A percentile compares a stretch with the other conserved stretches of the same genome.
Conservation (phyloP, 2,888 invertebrate genomes). For the Tipula confusa region DNA sequence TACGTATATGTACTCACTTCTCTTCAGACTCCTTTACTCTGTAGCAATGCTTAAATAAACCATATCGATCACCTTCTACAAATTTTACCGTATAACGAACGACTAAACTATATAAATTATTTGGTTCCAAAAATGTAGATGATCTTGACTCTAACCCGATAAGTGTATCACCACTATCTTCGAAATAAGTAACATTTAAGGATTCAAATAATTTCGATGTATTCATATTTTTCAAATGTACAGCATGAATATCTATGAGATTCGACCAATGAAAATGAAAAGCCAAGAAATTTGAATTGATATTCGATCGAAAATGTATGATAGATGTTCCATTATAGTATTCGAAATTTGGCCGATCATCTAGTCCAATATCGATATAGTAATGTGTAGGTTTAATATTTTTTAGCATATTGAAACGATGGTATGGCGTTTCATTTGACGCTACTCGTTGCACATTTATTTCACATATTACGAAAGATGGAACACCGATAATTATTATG, state of each 20-base stretch:
- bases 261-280: not conserved
- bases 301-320: not conserved
- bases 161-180: not conserved
- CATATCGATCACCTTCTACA: not conserved
- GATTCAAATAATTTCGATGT: not conserved
- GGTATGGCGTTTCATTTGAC: not conserved
- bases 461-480: not conserved
- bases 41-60: not conserved
- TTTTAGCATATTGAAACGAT: not conserved
- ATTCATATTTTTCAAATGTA: not conserved
- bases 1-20: no score
- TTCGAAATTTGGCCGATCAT: not conserved
- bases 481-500: not conserved
- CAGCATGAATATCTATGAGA: not conserved
- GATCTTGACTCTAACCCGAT: not conserved
- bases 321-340: not conserved
- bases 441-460: not conserved
- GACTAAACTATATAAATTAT: not conserved
- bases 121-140: not conserved
- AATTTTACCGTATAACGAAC: not conserved
- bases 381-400: not conserved
- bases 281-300: not conserved
- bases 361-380: not conserved
- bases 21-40: not conserved
- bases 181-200: not conserved